phyloP scores from a whole-genome alignment of 2,888 invertebrate genomes.

The Cheilosia scutellata region DNA sequence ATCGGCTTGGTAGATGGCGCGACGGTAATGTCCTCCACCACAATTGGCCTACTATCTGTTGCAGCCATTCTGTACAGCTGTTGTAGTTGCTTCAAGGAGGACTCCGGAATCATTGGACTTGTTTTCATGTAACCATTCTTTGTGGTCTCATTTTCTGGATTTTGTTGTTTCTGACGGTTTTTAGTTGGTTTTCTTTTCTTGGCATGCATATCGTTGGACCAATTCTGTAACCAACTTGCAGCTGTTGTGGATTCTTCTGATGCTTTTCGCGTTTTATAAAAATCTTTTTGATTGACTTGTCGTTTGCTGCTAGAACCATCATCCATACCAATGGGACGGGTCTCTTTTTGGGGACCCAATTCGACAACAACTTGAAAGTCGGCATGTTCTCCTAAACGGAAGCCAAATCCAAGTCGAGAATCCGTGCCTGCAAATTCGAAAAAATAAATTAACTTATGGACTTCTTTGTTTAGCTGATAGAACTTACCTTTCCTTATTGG shows the following conservation, averaged over 20 bases:
- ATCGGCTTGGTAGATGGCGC: conserved; percentile 32
- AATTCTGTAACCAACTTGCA: conserved; percentile 79
- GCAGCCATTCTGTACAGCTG: conserved; percentile 82
- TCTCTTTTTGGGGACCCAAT: conserved; percentile 91
- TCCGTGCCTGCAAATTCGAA: conserved; percentile 88
- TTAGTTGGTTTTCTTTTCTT: conserved; percentile 77
- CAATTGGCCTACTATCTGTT: conserved; percentile 43
- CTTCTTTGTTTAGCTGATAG: background rate
- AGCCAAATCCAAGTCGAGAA: conserved; percentile 91
- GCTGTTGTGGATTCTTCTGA: conserved; percentile 12
- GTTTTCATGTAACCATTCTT: conserved; percentile 68
- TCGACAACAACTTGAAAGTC: conserved; percentile 92
- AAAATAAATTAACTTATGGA: background rate
- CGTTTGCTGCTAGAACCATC: conserved; percentile 81
- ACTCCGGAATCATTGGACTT: conserved; percentile 84
- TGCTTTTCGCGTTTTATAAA: conserved; percentile 49
- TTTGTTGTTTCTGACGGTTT: conserved; percentile 38
- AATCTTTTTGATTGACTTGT: conserved; percentile 80
- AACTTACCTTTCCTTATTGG: conserved; percentile 92
- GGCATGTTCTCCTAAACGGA: conserved; percentile 91
- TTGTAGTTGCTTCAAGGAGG: conserved; percentile 82
- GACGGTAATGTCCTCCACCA: conserved; percentile 73
- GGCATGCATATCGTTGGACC: conserved; percentile 86
- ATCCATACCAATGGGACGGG: conserved; percentile 87
- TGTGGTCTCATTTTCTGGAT: conserved; percentile 70